These are phyloP conservation scores for Uropsilus gracilis DNA, from an alignment of 2,113 vertebrate genomes.

Conservation along the genomic window DNA sequence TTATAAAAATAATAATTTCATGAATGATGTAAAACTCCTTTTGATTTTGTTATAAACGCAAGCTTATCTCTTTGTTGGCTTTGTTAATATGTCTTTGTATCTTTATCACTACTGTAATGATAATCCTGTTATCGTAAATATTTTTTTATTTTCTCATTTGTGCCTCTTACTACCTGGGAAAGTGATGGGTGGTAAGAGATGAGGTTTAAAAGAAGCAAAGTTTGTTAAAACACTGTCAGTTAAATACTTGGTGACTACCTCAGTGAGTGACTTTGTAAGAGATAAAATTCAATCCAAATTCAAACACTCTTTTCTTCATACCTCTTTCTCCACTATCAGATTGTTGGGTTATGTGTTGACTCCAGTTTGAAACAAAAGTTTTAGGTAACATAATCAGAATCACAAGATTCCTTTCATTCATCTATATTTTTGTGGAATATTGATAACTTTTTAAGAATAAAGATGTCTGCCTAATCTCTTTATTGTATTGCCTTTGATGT, in stretches of 20 bases:
- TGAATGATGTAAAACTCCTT: neutral
- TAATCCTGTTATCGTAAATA: conserved; percentile 14
- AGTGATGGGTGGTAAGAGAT: neutral
- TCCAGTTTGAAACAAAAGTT: neutral
- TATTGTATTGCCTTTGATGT: neutral
- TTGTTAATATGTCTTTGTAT: conserved; percentile 9
- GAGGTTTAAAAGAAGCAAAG: neutral
- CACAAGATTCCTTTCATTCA: neutral
- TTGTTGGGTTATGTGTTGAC: neutral
- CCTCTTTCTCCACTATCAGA: neutral
- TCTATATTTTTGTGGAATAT: conserved; percentile 3
- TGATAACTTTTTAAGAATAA: conserved; percentile 27
- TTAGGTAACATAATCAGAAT: neutral
- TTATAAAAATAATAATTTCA: conserved; percentile 47
- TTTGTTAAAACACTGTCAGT: neutral
- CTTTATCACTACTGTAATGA: neutral
- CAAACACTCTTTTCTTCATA: neutral
- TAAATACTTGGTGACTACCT: neutral
- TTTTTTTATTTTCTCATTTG: conserved; percentile 30
- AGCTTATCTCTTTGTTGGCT: neutral
- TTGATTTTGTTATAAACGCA: neutral
- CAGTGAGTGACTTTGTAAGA: neutral
- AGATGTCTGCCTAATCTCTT: neutral
- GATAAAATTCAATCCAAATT: conserved; percentile 20
- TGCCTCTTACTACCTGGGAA: neutral